These are phyloP conservation scores for Cybosia mesomella DNA, from an alignment of 2,888 invertebrate genomes.

Conservation along the genomic window DNA sequence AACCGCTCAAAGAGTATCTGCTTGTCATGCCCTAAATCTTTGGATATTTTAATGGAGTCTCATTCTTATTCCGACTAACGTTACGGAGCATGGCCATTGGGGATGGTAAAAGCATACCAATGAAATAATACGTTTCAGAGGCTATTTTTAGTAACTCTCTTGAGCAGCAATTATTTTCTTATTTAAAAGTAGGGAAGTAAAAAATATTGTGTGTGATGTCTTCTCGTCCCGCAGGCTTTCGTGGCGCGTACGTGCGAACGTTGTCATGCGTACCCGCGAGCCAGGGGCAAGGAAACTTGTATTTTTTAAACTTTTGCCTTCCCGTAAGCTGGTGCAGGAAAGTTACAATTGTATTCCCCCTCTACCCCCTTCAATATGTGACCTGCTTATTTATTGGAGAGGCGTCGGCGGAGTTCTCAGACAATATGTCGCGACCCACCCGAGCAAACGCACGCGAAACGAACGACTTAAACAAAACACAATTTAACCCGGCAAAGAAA, in stretches of 20 bases:
- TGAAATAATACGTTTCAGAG: conserved; percentile 51
- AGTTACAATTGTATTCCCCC: conserved; percentile 86
- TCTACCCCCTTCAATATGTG: conserved; percentile 85
- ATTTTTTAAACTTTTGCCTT: conserved; percentile 86
- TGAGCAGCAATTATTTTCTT: conserved; percentile 31
- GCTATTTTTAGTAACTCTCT: conserved; percentile 38
- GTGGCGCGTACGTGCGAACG: conserved; percentile 66
- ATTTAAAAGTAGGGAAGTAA: conserved; percentile 31
- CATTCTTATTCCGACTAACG: conserved; percentile 78
- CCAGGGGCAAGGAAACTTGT: conserved; percentile 76
- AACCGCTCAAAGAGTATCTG: conserved; percentile 58
- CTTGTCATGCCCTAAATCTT: conserved; percentile 77
- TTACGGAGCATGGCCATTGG: conserved; percentile 68
- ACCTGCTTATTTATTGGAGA: conserved; percentile 87
- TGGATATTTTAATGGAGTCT: conserved; percentile 76
- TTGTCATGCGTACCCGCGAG: conserved; percentile 64
- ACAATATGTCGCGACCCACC: conserved; percentile 84
- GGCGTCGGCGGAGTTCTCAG: conserved; percentile 83
- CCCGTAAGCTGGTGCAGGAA: conserved; percentile 79
- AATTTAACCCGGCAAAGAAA: conserved; percentile 73
- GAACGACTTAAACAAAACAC: conserved; percentile 79
- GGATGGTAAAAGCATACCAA: conserved; percentile 71
- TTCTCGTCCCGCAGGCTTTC: conserved; percentile 41
- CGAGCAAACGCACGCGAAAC: conserved; percentile 72
- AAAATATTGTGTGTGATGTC: conserved; percentile 27